phyloP scores from a whole-genome alignment of 1,140 invertebrate species.

The Drosophila pseudoananassae region DNA sequence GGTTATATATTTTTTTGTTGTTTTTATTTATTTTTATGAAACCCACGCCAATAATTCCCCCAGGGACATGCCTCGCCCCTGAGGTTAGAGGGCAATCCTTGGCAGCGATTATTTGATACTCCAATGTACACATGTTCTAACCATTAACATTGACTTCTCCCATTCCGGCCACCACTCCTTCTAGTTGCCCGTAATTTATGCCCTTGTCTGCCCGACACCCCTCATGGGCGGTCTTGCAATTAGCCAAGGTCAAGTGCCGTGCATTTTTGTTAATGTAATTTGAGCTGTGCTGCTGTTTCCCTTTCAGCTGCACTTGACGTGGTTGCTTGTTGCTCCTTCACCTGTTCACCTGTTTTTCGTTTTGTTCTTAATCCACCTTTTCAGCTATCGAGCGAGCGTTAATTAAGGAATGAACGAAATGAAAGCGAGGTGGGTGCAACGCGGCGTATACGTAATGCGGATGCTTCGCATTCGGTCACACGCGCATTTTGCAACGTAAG shows the following conservation, averaged over 20 bases:
- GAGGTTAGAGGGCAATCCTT: constrained; percentile 26
- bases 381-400: constrained; percentile 52
- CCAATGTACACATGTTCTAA: constrained; percentile 34
- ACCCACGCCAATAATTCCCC: neutral
- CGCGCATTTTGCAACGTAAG: constrained; percentile 61
- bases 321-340: constrained; percentile 41
- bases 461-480: constrained; percentile 67
- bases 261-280: constrained; percentile 71
- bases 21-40: neutral
- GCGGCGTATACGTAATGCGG: constrained; percentile 75
- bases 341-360: constrained; percentile 3
- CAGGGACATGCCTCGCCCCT: constrained; percentile 28
- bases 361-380: constrained; percentile 55
- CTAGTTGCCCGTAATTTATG: constrained; percentile 37
- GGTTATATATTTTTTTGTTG: too few relatives aligned
- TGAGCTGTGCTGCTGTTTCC: constrained; percentile 34
- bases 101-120: constrained; percentile 40
- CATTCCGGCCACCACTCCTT: constrained; percentile 16
- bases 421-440: constrained; percentile 33
- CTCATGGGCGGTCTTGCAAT: constrained; percentile 39
- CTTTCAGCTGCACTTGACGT: constrained; percentile 26
- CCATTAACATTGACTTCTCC: constrained; percentile 50
- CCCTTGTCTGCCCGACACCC: constrained; percentile 1
- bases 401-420: constrained; percentile 59
- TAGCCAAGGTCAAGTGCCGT: constrained; percentile 66